Conservation (phyloP, 2,113 vertebrate species). For the Lontra canadensis region DNA sequence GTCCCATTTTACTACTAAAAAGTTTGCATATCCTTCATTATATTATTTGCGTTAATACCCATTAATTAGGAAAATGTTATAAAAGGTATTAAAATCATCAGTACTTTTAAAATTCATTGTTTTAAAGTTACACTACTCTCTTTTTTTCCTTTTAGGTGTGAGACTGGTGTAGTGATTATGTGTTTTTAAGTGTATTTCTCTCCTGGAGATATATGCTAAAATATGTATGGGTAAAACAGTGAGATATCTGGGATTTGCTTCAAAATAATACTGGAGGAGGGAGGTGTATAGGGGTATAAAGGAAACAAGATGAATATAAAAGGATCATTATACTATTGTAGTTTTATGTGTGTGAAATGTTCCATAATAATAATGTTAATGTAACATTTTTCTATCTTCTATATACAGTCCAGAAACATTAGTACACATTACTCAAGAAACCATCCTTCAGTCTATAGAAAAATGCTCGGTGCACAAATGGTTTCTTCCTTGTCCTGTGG, state of each 20-base stretch:
- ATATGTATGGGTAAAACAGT: background rate
- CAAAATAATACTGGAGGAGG: background rate
- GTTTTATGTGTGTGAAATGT: background rate
- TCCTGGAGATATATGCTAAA: background rate
- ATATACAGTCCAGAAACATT: background rate
- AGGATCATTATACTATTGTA: background rate
- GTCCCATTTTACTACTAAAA: constrained; percentile 21
- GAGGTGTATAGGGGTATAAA: background rate
- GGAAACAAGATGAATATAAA: background rate
- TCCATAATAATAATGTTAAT: background rate
- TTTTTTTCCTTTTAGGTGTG: background rate
- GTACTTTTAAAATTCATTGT: background rate
- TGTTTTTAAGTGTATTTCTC: background rate
- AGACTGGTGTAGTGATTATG: background rate
- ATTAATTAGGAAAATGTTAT: background rate
- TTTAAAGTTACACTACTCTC: background rate
- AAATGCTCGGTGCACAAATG: background rate
- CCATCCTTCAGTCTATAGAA: background rate
- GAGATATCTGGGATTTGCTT: background rate
- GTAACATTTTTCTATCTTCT: background rate
- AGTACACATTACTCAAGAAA: background rate
- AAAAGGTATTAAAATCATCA: background rate
- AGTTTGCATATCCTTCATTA: background rate
- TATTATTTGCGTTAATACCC: background rate
- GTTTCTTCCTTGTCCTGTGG: background rate